Evolutionary conservation across 2,888 invertebrate species (phyloP), one percentile per base, ranked within the genome.

Genomic region (Uropetala carovei): DNA sequence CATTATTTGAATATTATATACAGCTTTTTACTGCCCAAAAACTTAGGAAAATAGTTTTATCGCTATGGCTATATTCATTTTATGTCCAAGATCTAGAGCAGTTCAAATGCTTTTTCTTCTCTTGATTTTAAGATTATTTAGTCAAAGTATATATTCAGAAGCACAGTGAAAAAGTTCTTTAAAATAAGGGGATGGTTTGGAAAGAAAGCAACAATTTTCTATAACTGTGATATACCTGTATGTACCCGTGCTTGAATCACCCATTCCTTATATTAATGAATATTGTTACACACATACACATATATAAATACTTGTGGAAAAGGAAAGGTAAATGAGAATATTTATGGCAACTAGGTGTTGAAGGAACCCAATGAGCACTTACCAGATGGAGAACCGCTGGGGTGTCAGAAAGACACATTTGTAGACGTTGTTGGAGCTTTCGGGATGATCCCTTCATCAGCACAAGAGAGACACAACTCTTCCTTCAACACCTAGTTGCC

Each of bases 171-270:
- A 75, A 68, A 64, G 27, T 75, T 64, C 64, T 43, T 59, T 89
- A 64, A 64, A 64, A 27, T 30, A 64, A 64, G 89, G 89, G 64
- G 89, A 64, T 27, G 64, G 64, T n/a, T 60, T 86, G 43, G 64
- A 89, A 68, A 83, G 83, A 57, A 64, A 60, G n/a, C 30, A 64
- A 64, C 64, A 64, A 64, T 89, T 89, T 89, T 89, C 30, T 60
- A 60, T 60, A 89, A 89, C 89, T 89, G 89, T 89, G 89, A 89
- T 89, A 89, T 89, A n/a, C n/a, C n/a, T n/a, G n/a, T n/a, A 89
- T 89, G 89, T 89, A 64, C 64, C 43, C 64, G 64, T 89, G 89
- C 64, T 89, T 43, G 89, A 89, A 64, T 89, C 64, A 64, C 89
- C 89, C 89, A 89, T 89, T 89, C 89, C 89, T 89, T 60, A 89